A percentile compares a stretch with the other conserved stretches of the same genome.
Evolutionary conservation across 2,797 vertebrate species (phyloP).

Genomic region (Arctocebus calabarensis): DNA sequence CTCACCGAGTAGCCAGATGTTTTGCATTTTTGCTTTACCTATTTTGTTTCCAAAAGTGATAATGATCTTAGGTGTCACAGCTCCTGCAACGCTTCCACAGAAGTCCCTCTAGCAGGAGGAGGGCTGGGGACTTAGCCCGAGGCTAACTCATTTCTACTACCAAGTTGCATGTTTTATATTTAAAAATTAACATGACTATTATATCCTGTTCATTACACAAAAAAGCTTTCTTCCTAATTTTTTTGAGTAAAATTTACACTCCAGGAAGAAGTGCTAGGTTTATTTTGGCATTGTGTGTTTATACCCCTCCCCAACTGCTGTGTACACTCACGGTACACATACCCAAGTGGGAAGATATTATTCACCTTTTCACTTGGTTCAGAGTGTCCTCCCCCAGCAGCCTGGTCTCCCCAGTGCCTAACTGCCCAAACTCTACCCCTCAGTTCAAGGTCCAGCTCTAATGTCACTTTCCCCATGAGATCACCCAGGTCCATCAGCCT

Average conservation of each 20-base stretch:
- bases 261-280: neutral
- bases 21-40: neutral
- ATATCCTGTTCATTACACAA: neutral
- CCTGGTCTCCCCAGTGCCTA: neutral
- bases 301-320: rapidly evolving
- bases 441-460: neutral
- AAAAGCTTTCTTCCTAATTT: neutral
- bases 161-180: neutral
- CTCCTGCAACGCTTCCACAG: neutral
- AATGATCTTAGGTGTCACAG: neutral
- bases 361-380: neutral
- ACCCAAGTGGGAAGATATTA: neutral
- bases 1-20: neutral
- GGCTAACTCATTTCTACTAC: conserved; percentile 10
- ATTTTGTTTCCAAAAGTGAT: neutral
- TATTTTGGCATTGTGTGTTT: neutral
- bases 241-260: neutral
- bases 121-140: neutral
- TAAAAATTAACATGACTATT: neutral
- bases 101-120: neutral
- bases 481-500: neutral
- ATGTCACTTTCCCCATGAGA: neutral
- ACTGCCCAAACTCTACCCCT: neutral
- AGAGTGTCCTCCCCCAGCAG: neutral
- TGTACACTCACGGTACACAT: neutral